Evolutionary conservation across 2,888 invertebrate genomes (phyloP).

Genomic region (Iselma pallidipennis): DNA sequence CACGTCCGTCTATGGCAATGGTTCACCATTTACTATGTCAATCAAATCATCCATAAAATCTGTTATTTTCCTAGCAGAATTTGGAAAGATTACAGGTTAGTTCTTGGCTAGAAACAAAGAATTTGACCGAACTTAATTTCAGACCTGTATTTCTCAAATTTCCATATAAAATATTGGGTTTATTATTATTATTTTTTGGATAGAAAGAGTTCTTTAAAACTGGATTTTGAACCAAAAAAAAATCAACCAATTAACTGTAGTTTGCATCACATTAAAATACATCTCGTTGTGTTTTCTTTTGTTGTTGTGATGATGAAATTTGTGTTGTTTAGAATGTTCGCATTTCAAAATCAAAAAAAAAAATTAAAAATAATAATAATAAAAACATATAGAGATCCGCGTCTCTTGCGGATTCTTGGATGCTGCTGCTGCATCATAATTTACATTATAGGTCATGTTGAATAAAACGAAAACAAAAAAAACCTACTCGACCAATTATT

Average conservation of each 20-base stretch:
- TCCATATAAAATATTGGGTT: not conserved
- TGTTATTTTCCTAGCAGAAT: constrained; percentile 2
- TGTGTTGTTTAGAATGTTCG: not conserved
- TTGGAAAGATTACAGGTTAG: not conserved
- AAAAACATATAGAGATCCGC: not conserved
- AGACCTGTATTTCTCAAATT: not conserved
- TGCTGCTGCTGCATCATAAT: not conserved
- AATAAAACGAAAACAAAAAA: not conserved
- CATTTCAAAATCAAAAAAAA: not conserved
- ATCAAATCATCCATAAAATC: constrained; percentile 1
- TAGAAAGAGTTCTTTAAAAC: not conserved
- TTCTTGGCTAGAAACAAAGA: not conserved
- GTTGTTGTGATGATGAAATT: not conserved
- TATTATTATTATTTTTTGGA: no score
- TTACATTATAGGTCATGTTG: not conserved
- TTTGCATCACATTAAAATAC: not conserved
- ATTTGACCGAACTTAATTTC: not conserved
- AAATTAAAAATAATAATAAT: no score
- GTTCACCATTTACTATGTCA: constrained; percentile 5
- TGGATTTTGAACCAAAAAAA: no score
- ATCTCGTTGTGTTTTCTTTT: no score
- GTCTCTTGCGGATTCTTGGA: not conserved
- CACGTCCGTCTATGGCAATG: not conserved
- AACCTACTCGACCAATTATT: not conserved
- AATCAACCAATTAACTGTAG: not conserved